Conservation (phyloP, 2,888 invertebrate genomes). For the Amphipyra berbera region DNA sequence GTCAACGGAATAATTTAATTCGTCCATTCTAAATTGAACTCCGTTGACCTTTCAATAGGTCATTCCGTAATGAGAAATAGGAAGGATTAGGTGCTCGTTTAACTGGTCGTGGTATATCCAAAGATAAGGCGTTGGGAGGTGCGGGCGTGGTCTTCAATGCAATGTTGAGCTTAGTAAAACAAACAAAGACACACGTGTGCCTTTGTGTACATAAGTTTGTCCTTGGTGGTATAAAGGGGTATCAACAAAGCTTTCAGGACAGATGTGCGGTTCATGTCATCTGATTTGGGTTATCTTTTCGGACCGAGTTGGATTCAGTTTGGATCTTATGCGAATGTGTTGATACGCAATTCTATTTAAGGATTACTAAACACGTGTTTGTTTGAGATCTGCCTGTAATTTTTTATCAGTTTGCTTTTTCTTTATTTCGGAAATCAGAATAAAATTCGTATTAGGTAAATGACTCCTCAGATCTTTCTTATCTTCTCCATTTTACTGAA, state of each 20-base stretch:
- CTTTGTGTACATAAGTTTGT: slow-evolving; percentile 54
- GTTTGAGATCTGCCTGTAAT: background rate
- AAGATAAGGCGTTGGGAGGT: slow-evolving; percentile 61
- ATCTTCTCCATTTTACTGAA: too few species aligned
- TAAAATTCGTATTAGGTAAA: too few species aligned
- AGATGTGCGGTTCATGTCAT: slow-evolving; percentile 51
- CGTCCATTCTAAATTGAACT: slow-evolving; percentile 52
- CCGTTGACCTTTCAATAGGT: slow-evolving; percentile 47
- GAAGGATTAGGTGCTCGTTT: slow-evolving; percentile 49
- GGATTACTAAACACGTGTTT: slow-evolving; percentile 25
- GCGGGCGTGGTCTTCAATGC: slow-evolving; percentile 76
- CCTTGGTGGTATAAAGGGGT: slow-evolving; percentile 51
- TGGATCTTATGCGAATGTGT: slow-evolving; percentile 26
- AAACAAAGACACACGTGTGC: slow-evolving; percentile 67
- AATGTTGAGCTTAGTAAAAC: slow-evolving; percentile 71
- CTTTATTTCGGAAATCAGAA: too few species aligned
- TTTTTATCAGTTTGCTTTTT: too few species aligned
- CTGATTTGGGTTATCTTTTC: slow-evolving; percentile 48
- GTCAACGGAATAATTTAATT: slow-evolving; percentile 40
- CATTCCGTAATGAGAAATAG: slow-evolving; percentile 35
- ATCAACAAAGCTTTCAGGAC: slow-evolving; percentile 50
- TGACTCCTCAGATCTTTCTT: too few species aligned
- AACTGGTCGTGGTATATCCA: slow-evolving; percentile 56
- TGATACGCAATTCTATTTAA: slow-evolving; percentile 37
- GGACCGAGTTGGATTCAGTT: slow-evolving; percentile 11